phyloP scores from a whole-genome alignment of 2,113 vertebrate genomes.

The Tyrannus savana region DNA sequence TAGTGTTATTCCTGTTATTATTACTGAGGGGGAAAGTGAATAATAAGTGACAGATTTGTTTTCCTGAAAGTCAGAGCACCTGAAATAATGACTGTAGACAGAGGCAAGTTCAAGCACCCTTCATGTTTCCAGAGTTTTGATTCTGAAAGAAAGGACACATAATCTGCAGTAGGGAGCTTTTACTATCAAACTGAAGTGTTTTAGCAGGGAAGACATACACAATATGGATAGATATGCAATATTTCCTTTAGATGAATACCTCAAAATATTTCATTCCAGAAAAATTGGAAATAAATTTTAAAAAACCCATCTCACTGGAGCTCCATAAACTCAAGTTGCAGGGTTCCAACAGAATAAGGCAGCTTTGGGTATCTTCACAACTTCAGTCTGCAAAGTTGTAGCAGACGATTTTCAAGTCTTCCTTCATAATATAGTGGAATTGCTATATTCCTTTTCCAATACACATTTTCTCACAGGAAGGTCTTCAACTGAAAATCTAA shows the following conservation, averaged over 20 bases:
- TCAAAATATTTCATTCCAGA: background rate
- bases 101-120: background rate
- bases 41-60: background rate
- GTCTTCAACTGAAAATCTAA: background rate
- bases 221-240: background rate
- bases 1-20: background rate
- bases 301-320: background rate
- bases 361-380: background rate
- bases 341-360: background rate
- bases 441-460: background rate
- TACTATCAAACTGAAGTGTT: background rate
- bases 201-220: background rate
- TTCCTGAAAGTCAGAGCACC: background rate
- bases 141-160: background rate
- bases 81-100: background rate
- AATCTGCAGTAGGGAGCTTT: background rate
- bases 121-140: background rate
- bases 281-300: background rate
- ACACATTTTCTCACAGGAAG: background rate
- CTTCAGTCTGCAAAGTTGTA: background rate
- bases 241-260: background rate
- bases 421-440: background rate
- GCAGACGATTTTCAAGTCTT: background rate
- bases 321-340: background rate
- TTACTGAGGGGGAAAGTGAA: background rate